These are phyloP conservation scores for Rhombomys opimus DNA, from an alignment of 2,113 vertebrate genomes.

Conservation along the genomic window DNA sequence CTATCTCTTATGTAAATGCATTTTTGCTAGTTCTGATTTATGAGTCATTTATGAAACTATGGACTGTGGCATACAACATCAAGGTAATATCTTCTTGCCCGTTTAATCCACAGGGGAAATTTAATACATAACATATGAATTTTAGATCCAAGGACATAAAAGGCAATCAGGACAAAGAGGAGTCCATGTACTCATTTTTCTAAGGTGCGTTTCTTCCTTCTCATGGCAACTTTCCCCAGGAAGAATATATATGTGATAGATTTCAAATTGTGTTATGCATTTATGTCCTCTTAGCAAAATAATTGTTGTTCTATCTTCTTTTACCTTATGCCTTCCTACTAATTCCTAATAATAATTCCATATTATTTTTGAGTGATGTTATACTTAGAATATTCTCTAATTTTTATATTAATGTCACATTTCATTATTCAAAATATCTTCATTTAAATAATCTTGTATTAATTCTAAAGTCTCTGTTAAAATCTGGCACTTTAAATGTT, in stretches of 20 bases:
- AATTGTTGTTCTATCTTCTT: background rate
- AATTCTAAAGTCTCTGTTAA: background rate
- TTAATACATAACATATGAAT: constrained; percentile 57
- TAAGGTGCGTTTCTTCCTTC: constrained; percentile 48
- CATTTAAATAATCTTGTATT: background rate
- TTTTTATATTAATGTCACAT: background rate
- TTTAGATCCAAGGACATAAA: constrained; percentile 59
- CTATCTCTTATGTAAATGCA: constrained; percentile 80
- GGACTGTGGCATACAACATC: constrained; percentile 48
- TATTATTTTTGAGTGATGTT: background rate
- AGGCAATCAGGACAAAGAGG: constrained; percentile 65
- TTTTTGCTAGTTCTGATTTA: constrained; percentile 76
- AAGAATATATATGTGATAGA: constrained; percentile 64
- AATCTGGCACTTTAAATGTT: background rate
- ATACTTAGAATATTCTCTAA: background rate
- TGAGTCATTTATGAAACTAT: constrained; percentile 74
- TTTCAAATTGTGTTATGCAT: constrained; percentile 52
- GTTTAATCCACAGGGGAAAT: constrained; percentile 67
- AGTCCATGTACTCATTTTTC: constrained; percentile 41
- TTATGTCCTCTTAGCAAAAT: constrained; percentile 53
- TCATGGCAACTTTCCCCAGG: background rate
- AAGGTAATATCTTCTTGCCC: constrained; percentile 74
- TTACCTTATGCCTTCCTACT: background rate
- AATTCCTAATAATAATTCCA: background rate
- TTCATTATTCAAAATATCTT: constrained; percentile 6